Evolutionary conservation across 2,888 invertebrate species (phyloP).

Genomic region (Drosophila pseudotakahashii): DNA sequence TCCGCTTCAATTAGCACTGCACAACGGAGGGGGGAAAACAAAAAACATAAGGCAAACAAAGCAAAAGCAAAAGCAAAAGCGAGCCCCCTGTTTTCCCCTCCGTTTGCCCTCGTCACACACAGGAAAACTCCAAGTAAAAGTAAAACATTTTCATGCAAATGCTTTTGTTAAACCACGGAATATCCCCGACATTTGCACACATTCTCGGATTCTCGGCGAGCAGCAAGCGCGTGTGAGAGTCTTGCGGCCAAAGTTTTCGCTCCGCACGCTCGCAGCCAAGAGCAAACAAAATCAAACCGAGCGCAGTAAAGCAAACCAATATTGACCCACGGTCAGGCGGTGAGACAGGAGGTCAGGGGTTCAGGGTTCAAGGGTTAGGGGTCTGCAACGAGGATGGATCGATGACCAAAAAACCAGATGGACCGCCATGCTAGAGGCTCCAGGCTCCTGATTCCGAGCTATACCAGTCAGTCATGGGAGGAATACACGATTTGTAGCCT

Average conservation of each 20-base stretch:
- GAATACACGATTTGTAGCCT: background rate
- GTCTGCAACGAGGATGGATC: background rate
- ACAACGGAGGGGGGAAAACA: slow-evolving; percentile 40
- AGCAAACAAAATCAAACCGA: slow-evolving; percentile 77
- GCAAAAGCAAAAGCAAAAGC: slow-evolving; percentile 6
- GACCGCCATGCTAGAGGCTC: background rate
- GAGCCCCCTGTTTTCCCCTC: slow-evolving; percentile 3
- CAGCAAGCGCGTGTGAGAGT: slow-evolving; percentile 49
- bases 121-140: slow-evolving; percentile 60
- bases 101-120: slow-evolving; percentile 16
- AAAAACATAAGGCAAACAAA: slow-evolving; percentile 25
- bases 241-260: slow-evolving; percentile 67
- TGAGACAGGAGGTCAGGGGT: slow-evolving; percentile 26
- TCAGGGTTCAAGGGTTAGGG: background rate
- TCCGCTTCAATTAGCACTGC: slow-evolving; percentile 64
- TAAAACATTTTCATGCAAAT: slow-evolving; percentile 75
- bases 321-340: slow-evolving; percentile 63
- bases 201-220: slow-evolving; percentile 14
- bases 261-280: slow-evolving; percentile 42
- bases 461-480: background rate
- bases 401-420: slow-evolving; percentile 16
- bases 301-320: slow-evolving; percentile 75
- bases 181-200: slow-evolving; percentile 64
- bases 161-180: slow-evolving; percentile 73
- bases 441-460: background rate